Evolutionary conservation across 2,113 vertebrate genomes (phyloP), one percentile per base, ranked within the genome.

Genomic region (Abramis brama): DNA sequence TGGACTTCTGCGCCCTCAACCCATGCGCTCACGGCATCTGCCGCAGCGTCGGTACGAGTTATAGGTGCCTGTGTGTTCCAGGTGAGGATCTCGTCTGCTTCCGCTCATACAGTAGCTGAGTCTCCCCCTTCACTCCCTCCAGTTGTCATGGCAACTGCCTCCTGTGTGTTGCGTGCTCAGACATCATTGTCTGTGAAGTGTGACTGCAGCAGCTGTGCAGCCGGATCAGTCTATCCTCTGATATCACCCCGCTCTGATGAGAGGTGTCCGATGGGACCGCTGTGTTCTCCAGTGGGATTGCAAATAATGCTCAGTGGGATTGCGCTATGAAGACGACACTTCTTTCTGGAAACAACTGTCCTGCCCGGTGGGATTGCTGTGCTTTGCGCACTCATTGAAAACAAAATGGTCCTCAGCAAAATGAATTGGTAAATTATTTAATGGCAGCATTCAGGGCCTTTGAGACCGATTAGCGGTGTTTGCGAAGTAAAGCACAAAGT

Each of bases 1-100:
- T 98, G 36, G 97, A 99, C 91, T 99, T 99, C 95, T 99, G 98
- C 11, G 97, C 97, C 19, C 96, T 99, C 81, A 98, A 97, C 85
- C 98, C 98, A 0, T 99, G 98, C 1, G 97, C 98, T 6, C 98
- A 99, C 0, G 98, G 98, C 59, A 95, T 96, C 36, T 99, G 98
- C 87, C 97, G 97, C 92, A 97, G 97, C 1, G 94, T 97, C 90
- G 97, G 97, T 59, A 98, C 97, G 89, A 98, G 98, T 93, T 99
- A 99, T 91, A 97, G 98, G 90, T 99, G 98, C 88, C 96, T 99
- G 87, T 99, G 98, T 57, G 95, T 96, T 62, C 98, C 98, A 94
- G 98, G 98, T 99, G 87, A 92, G 91, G 60, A 33, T 39, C 13
- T 59, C 5, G 7, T n/a, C n/a, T 30, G 27, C 30, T 33, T 82